Conservation (phyloP, 1,140 invertebrate species). For the Sipha flava region DNA sequence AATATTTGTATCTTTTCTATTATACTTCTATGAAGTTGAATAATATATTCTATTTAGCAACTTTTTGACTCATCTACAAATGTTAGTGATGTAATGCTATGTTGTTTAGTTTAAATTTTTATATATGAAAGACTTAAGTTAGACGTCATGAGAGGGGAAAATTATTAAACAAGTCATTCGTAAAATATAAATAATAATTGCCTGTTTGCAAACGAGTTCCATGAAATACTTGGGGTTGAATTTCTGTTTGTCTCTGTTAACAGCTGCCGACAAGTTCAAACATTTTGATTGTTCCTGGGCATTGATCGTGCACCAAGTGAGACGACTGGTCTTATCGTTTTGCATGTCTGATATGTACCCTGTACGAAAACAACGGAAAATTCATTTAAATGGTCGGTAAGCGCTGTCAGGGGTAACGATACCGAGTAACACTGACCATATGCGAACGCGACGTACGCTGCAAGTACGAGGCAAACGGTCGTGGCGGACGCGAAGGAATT, state of each 20-base stretch:
- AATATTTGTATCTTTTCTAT: too few species aligned
- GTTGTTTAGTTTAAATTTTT: too few species aligned
- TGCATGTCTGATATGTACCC: not conserved
- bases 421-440: not conserved
- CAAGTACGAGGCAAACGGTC: not conserved
- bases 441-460: not conserved
- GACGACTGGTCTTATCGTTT: not conserved
- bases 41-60: too few species aligned
- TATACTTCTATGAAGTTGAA: too few species aligned
- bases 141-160: not conserved
- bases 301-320: constrained; percentile 68
- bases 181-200: constrained; percentile 38
- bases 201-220: constrained; percentile 55
- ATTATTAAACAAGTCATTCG: not conserved
- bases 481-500: not conserved
- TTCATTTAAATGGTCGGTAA: not conserved
- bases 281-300: constrained; percentile 67
- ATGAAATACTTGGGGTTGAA: constrained; percentile 54
- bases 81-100: too few species aligned
- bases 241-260: constrained; percentile 53
- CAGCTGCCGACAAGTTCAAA: constrained; percentile 55
- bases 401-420: too few species aligned
- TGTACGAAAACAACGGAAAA: not conserved
- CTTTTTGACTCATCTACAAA: too few species aligned
- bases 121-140: too few species aligned